Conservation (phyloP, 2,113 vertebrate species). For the Tetrax tetrax region DNA sequence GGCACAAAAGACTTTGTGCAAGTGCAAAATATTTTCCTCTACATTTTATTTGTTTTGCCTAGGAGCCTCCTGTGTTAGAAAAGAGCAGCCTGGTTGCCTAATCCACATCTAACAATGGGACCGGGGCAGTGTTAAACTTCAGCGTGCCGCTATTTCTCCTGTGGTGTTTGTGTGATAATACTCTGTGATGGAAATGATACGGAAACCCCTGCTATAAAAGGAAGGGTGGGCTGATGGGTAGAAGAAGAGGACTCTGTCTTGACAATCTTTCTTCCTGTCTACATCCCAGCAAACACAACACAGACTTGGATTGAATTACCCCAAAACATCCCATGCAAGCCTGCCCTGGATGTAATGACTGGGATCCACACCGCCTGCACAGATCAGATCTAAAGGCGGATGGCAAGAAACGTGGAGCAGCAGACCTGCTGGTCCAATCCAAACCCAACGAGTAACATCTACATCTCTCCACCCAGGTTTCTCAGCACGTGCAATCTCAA, state of each 20-base stretch:
- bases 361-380: neutral
- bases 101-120: rapidly evolving
- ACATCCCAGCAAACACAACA: neutral
- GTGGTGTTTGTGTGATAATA: rapidly evolving
- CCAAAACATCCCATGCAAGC: neutral
- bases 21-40: neutral
- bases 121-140: neutral
- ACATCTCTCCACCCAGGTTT: neutral
- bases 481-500: neutral
- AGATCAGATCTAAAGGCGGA: neutral
- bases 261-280: neutral
- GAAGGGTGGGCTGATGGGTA: neutral
- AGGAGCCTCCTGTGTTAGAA: neutral
- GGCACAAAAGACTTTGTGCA: neutral
- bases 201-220: neutral
- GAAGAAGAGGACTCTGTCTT: neutral
- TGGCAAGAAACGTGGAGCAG: neutral
- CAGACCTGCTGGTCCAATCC: neutral
- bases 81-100: neutral
- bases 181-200: neutral
- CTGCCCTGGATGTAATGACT: neutral
- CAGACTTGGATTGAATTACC: neutral
- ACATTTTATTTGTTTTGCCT: neutral
- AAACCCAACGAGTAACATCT: neutral
- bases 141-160: neutral